Percentiles rank a stretch among this genome's conserved stretches.
phyloP scores from a whole-genome alignment of 2,113 vertebrate genomes.

The Sturnira hondurensis region DNA sequence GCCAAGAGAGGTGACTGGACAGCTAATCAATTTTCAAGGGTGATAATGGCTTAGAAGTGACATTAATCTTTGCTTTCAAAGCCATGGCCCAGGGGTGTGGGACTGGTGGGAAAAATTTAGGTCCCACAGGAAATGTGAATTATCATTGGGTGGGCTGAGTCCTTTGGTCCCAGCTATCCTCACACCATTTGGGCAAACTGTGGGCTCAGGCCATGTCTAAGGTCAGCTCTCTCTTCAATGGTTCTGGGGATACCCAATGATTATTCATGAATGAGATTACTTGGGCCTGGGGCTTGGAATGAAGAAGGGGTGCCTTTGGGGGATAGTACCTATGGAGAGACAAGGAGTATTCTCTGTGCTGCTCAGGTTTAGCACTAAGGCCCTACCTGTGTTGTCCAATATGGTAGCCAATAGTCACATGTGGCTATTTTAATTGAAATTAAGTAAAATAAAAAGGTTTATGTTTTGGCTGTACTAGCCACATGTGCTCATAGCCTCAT shows the following conservation, averaged over 20 bases:
- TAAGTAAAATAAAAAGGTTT: background rate
- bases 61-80: background rate
- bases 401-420: background rate
- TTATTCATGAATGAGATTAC: background rate
- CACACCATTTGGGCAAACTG: background rate
- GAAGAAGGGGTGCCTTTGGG: background rate
- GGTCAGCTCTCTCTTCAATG: background rate
- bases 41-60: background rate
- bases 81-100: background rate
- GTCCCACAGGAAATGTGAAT: background rate
- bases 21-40: background rate
- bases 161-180: background rate
- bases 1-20: background rate
- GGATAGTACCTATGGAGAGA: background rate
- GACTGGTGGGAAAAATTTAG: background rate
- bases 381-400: background rate
- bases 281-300: background rate
- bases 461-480: background rate
- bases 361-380: background rate
- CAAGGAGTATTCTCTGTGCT: no score
- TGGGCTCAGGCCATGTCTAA: background rate
- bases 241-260: background rate
- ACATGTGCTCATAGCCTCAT: background rate
- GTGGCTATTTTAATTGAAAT: background rate
- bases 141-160: background rate